A percentile compares a stretch with the other conserved stretches of the same genome.
These are phyloP conservation scores for Sipha flava DNA, from an alignment of 1,140 invertebrate genomes.

Conservation along the genomic window DNA sequence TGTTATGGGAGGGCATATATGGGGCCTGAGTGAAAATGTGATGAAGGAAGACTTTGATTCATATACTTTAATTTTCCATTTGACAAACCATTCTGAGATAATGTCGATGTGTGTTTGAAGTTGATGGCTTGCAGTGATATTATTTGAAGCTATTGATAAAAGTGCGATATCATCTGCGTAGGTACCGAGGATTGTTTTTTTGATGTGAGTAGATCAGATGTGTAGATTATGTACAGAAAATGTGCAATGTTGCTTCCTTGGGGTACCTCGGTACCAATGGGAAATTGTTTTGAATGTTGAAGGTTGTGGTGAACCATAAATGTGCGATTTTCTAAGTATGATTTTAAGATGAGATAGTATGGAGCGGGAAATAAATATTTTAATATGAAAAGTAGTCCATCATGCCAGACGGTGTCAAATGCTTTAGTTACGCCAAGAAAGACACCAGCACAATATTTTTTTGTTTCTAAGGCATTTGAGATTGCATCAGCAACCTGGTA, in stretches of 20 bases:
- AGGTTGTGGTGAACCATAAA: no score
- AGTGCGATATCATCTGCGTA: slow-evolving; percentile 41
- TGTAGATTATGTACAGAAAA: slow-evolving; percentile 39
- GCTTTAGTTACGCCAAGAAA: slow-evolving; percentile 37
- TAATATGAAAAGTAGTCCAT: no score
- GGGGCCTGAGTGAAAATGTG: neutral
- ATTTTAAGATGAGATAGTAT: neutral
- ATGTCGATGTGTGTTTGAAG: neutral
- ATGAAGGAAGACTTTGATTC: neutral
- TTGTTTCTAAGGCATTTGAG: slow-evolving; percentile 15
- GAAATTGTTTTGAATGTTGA: neutral
- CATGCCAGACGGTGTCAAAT: no score
- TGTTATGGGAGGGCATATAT: neutral
- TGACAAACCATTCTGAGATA: neutral
- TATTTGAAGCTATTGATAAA: slow-evolving; percentile 5
- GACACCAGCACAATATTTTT: slow-evolving; percentile 26
- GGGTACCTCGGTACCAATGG: slow-evolving; percentile 37
- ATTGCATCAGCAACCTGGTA: slow-evolving; percentile 32
- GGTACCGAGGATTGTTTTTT: slow-evolving; percentile 36
- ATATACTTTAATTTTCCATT: slow-evolving; percentile 8
- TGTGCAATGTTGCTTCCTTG: slow-evolving; percentile 41
- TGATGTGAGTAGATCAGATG: slow-evolving; percentile 39
- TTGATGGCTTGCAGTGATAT: neutral
- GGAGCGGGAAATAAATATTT: slow-evolving; percentile 35
- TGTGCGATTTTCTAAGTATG: neutral